Base-by-base conservation (phyloP, 2,888 invertebrate species). In the Drosophila dives region DNA sequence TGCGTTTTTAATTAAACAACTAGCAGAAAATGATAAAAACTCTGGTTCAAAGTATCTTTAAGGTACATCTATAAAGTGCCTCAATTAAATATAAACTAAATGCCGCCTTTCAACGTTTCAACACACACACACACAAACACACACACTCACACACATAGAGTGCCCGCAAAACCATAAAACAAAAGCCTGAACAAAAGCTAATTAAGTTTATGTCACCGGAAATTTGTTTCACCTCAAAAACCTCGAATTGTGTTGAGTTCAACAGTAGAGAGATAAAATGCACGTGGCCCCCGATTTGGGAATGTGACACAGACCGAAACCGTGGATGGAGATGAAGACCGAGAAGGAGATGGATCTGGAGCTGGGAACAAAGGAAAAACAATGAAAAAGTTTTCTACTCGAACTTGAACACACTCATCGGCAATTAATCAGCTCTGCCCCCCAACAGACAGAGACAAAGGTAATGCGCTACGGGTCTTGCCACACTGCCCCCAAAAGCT, bases 161-260 rank as follows among this genome's bases (percentile, higher is more conserved):
- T 75, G 82, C 87, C 85, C 87, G 73, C 87, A 87, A 86, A 84
- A 80, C 88, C 83, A 83, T 85, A 70, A 85, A 79, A 91, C 85
- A 91, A 88, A 85, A 90, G 90, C 83, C 83, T 83, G 86, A 87
- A 90, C 92, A 91, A 92, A 92, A 92, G 92, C 92, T 93, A 93
- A 93, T 93, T 93, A 93, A 92, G 92, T 92, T 93, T 92, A 91
- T 92, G 93, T 93, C 93, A 92, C 92, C 92, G 92, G 91, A 92
- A 93, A 93, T 93, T 93, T 93, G 92, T 92, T 92, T 92, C 92
- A 91, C 91, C 90, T 91, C 91, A 90, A 91, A 91, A 91, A 89
- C 88, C 86, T 87, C 86, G 89, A 89, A 87, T 89, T 89, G 87
- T 89, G 86, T 77, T 81, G 84, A 81, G 81, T 77, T 70, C 55